Conservation (phyloP, 2,113 vertebrate genomes). For the Butastur rufipennis region DNA sequence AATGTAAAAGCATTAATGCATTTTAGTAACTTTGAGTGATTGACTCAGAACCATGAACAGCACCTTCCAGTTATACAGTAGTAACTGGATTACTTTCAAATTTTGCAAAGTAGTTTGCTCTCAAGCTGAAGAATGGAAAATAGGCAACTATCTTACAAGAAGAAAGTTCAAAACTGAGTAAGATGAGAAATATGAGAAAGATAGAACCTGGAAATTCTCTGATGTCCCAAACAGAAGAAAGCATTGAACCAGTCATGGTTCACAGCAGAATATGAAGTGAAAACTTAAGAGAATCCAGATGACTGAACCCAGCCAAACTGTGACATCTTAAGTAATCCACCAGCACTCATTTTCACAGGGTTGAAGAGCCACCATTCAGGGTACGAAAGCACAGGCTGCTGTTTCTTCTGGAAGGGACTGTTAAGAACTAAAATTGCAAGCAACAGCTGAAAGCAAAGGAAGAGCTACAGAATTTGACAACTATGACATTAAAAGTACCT, state of each 20-base stretch:
- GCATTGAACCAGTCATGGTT: background rate
- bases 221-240: background rate
- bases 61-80: background rate
- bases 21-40: background rate
- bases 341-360: background rate
- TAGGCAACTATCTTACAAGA: background rate
- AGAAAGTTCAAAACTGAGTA: background rate
- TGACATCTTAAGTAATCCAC: background rate
- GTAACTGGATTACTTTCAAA: background rate
- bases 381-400: background rate
- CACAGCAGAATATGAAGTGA: background rate
- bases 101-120: background rate
- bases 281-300: background rate
- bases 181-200: background rate
- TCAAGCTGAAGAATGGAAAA: background rate
- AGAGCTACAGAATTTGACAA: background rate
- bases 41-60: background rate
- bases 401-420: background rate
- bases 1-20: background rate
- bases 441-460: background rate
- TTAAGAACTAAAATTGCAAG: background rate
- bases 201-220: background rate
- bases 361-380: background rate
- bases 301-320: background rate
- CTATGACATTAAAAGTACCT: background rate